Evolutionary conservation across 2,113 vertebrate species (phyloP).

Genomic region (Heterotis niloticus): DNA sequence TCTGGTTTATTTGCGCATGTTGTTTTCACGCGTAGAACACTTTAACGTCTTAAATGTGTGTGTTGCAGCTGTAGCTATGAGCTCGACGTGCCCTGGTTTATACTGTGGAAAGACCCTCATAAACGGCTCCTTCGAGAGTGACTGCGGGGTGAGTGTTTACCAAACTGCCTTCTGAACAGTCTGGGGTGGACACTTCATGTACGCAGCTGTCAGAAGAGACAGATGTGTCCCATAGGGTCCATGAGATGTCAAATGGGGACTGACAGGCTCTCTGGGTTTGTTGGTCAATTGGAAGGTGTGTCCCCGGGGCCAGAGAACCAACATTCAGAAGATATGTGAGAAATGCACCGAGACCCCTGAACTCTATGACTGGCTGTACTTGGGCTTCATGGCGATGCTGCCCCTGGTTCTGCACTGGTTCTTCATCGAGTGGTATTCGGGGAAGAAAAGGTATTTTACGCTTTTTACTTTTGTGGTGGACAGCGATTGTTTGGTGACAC

Average conservation of each 20-base stretch:
- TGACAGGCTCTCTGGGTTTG: neutral
- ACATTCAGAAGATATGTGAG: constrained; percentile 77
- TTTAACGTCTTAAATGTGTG: neutral
- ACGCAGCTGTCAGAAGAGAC: neutral
- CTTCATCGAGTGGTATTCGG: constrained; percentile 97
- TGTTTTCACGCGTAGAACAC: neutral
- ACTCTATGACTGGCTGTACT: constrained; percentile 94
- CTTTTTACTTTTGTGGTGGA: neutral
- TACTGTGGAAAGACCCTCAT: constrained; percentile 78
- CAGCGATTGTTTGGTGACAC: neutral
- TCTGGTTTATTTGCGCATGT: neutral
- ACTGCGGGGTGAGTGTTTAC: constrained; percentile 78
- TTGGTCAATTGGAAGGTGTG: constrained; percentile 70
- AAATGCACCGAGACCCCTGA: constrained; percentile 77
- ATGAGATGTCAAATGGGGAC: neutral
- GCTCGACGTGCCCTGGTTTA: constrained; percentile 78
- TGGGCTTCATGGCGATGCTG: constrained; percentile 97
- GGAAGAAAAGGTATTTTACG: constrained; percentile 83
- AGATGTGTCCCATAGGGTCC: neutral
- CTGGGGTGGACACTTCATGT: no score
- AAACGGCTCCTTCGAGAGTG: constrained; percentile 67
- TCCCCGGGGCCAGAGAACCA: constrained; percentile 83
- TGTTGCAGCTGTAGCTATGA: constrained; percentile 75
- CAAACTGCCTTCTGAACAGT: neutral
- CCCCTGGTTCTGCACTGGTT: constrained; percentile 95